Conservation (phyloP, 2,888 invertebrate genomes). For the Punctoribates punctum region DNA sequence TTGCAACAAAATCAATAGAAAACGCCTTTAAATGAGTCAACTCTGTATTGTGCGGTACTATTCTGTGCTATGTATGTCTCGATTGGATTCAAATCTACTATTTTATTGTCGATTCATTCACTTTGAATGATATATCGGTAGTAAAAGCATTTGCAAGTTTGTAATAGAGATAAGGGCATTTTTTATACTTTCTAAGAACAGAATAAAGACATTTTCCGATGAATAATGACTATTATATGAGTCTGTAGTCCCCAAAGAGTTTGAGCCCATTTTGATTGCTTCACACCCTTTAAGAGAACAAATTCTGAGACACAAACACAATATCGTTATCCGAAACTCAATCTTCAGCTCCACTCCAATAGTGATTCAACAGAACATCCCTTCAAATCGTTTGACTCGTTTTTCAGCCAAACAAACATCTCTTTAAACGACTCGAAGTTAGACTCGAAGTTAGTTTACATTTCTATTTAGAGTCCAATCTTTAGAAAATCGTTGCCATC, state of each 20-base stretch:
- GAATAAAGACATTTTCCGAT: constrained; percentile 34
- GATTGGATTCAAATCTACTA: constrained; percentile 4
- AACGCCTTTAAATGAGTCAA: neutral
- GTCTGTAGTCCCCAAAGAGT: constrained; percentile 26
- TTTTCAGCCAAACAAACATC: constrained; percentile 29
- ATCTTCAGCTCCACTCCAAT: constrained; percentile 9
- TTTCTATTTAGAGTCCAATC: constrained; percentile 21
- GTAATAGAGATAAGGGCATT: neutral
- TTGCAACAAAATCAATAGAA: neutral
- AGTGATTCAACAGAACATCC: constrained; percentile 10
- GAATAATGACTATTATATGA: constrained; percentile 36
- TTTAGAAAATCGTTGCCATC: neutral
- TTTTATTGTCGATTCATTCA: neutral
- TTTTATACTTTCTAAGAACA: neutral
- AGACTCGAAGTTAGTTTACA: constrained; percentile 21
- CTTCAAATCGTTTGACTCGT: constrained; percentile 22
- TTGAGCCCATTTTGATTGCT: constrained; percentile 6
- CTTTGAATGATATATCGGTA: constrained; percentile 29
- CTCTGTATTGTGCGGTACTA: neutral
- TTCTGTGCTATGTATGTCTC: neutral
- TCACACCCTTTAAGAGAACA: constrained; percentile 30
- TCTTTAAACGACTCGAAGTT: constrained; percentile 1
- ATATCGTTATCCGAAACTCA: constrained; percentile 24
- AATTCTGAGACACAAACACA: constrained; percentile 23
- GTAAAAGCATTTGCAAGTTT: constrained; percentile 12